Percentiles rank a stretch among this genome's conserved stretches.
phyloP scores from a whole-genome alignment of 2,113 vertebrate genomes.

The Myocastor coypus region DNA sequence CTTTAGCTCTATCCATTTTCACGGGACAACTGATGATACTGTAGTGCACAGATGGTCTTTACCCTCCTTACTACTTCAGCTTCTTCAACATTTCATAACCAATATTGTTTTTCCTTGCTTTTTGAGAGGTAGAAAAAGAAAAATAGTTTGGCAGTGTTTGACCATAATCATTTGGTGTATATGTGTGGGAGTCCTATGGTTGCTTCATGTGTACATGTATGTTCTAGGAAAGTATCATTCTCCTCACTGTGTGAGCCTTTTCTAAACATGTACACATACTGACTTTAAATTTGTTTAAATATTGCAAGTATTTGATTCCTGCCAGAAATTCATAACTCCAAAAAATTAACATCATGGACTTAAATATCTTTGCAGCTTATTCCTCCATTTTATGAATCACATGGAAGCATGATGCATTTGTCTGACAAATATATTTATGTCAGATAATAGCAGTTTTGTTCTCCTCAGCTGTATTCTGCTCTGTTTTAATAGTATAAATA shows the following conservation, averaged over 20 bases:
- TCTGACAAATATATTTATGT: conserved; percentile 78
- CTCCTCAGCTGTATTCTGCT: conserved; percentile 83
- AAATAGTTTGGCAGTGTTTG: neutral
- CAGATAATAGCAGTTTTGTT: conserved; percentile 83
- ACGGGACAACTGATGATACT: neutral
- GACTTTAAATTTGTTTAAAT: conserved; percentile 83
- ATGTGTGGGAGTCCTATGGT: neutral
- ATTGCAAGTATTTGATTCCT: conserved; percentile 78
- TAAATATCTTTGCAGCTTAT: conserved; percentile 79
- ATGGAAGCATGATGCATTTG: conserved; percentile 76
- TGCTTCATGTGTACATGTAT: neutral
- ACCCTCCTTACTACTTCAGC: neutral
- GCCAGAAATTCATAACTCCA: conserved; percentile 74
- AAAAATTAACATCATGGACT: conserved; percentile 74
- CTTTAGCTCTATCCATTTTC: neutral
- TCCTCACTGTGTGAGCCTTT: conserved; percentile 54
- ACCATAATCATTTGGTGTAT: neutral
- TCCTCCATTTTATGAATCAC: conserved; percentile 66
- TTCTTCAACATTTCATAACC: neutral
- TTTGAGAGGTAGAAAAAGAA: neutral
- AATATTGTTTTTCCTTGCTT: neutral
- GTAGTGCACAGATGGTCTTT: neutral
- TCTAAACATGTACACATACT: conserved; percentile 64
- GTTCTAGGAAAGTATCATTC: neutral
- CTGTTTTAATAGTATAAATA: conserved; percentile 84